Base-by-base conservation (phyloP, 1,140 invertebrate genomes). In the Cydia amplana region DNA sequence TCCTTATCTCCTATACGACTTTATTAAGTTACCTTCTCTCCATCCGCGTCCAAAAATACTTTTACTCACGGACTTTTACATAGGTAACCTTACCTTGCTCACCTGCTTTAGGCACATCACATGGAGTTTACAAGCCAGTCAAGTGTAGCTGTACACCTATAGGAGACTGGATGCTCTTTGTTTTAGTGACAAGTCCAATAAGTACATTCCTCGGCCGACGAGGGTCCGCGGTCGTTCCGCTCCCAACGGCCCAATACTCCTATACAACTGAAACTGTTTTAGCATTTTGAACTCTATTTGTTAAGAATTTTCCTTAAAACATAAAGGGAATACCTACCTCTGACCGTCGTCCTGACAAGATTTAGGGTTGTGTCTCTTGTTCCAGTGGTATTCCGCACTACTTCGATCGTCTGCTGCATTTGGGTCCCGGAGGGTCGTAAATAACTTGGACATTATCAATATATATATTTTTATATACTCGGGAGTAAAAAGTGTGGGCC, bases 201-300 rank as follows among this genome's bases (percentile, higher is more conserved):
- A 65, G 63, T 23, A 25, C 63, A 65, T 65, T 65, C 63, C 63
- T 25, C 9, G 20, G 63, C n/a, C 12, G 63, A 65, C 63, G 63
- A 65, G 63, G 63, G 63, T 65, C 63, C 4, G 12, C 63, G 20
- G 7, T 63, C 20, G 20, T 14, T 14, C 14, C 12, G 12, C 55
- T 63, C 18, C 23, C 55, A 14, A 14, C 18, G 4, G 9, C 4
- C 23, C 18, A 63, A 18, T 63, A 55, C 1, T n/a, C 51, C 51
- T 55, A n/a, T 55, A 18, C 16, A 55, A 55, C 14, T 18, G 51
- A 18, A 51, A 6, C 51, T n/a, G 16, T 55, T 55, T 55, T 1
- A 18, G 16, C 51, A 18, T 55, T 16, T 55, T 16, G 14, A 16
- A 55, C 14, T 55, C 14, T 55, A n/a, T 55, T 9, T 18, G 14